Base-by-base conservation (phyloP, 2,888 invertebrate species). In the Sinodicranocentrus sp. region DNA sequence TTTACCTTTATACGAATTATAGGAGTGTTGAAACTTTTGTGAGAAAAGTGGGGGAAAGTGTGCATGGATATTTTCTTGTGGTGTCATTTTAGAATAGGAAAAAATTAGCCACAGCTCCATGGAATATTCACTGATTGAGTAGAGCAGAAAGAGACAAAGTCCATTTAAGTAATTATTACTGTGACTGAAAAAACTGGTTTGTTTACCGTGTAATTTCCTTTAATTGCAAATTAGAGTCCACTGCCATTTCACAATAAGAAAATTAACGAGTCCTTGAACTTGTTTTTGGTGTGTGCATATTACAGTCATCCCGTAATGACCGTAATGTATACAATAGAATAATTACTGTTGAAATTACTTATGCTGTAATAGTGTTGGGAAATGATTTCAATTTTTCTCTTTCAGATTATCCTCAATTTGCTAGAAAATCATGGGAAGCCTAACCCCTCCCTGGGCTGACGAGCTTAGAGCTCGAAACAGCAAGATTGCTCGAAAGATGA, bases 401-500 rank as follows among this genome's bases (percentile, higher is more conserved):
- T n/a, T 17, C 15, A 8, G 10, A 59, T 21, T 21, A 59, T 5
- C 19, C n/a, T n/a, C n/a, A 33, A 33, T 33, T 33, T 33, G 3
- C 5, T 33, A 33, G 33, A 33, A 33, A 39, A 61, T 73, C 23
- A 77, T 77, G 77, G 77, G 77, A 13, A 77, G 77, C 57, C 21
- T 77, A 25, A 84, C 79, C 52, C 88, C 88, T 54, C 88, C 88
- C 17, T 88, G 88, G 88, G 87, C 87, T 25, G 78, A 76, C 72
- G 88, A 88, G 79, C 85, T 88, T 23, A 77, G 83, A 25, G 86
- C 87, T 59, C 83, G 84, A 67, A 88, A 88, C 84, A 82, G 84
- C n/a, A 88, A 88, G 85, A 85, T 88, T 17, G 87, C 87, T 44
- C 84, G 87, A 63, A 87, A 85, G 68, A 84, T 87, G 52, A 72